Evolutionary conservation across 1,140 invertebrate genomes (phyloP), one percentile per base, ranked within the genome.

Genomic region (Batillaria attramentaria): DNA sequence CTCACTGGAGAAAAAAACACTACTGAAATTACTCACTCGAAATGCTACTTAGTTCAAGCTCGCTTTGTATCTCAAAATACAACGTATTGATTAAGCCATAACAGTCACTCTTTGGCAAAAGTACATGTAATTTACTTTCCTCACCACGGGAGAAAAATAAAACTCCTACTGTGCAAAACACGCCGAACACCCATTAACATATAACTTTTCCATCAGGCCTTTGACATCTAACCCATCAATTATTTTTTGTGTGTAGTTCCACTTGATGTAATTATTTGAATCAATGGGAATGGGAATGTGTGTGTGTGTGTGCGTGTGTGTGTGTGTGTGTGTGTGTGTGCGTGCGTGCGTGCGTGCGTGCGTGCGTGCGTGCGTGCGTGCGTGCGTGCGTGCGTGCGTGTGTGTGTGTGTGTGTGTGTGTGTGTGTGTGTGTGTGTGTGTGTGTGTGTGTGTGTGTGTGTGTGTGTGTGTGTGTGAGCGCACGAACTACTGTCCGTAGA

Each of bases 391-490:
- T 66, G 20, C 28, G 33, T 54, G 60, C 18, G 42, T 39, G 46
- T 54, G 46, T 54, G 46, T 54, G 46, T 54, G 46, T 54, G 46
- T 54, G 46, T 54, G 46, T 54, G 46, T 54, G 46, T 54, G 46
- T 54, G 46, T 54, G n/a, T n/a, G n/a, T n/a, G n/a, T n/a, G n/a
- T n/a, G n/a, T n/a, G n/a, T n/a, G n/a, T n/a, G n/a, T n/a, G n/a
- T n/a, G n/a, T n/a, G n/a, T n/a, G n/a, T n/a, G n/a, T n/a, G 46
- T 54, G 46, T 54, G 46, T 54, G 46, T 54, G 46, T 54, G 46
- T 54, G 46, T 54, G 46, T 54, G 46, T 54, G 46, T 54, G 46
- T 54, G 46, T 54, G 0, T 2, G 46, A 18, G 46, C 2, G 46
- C n/a, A n/a, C 46, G 46, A 18, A n/a, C n/a, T 16, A 54, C 16